Evolutionary conservation across 1,140 invertebrate genomes (phyloP).

Genomic region (Pissodes strobi): DNA sequence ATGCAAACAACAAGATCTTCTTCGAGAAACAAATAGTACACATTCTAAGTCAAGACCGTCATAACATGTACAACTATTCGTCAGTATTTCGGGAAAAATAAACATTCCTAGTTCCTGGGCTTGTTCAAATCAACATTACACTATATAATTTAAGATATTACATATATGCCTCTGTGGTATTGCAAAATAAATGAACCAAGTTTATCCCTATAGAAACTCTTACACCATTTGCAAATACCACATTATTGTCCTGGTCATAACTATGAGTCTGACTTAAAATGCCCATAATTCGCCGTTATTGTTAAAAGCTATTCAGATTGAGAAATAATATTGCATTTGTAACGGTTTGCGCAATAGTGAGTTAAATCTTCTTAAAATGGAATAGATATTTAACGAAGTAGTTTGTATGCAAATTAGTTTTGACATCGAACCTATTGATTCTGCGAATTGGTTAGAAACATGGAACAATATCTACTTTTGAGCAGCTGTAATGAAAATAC

Average conservation of each 20-base stretch:
- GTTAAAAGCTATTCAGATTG: conserved; percentile 23
- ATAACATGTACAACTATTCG: no score
- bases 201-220: background rate
- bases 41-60: no score
- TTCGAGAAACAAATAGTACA: no score
- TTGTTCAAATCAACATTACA: no score
- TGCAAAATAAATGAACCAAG: background rate
- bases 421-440: conserved; percentile 1
- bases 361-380: conserved; percentile 28
- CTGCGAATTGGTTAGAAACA: no score
- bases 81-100: no score
- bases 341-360: conserved; percentile 22
- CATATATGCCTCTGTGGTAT: background rate
- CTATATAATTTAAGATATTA: no score
- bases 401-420: conserved; percentile 28
- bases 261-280: conserved; percentile 2
- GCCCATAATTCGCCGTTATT: conserved; percentile 23
- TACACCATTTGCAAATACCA: conserved; percentile 10
- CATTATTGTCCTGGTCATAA: conserved; percentile 1
- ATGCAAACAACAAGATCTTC: no score
- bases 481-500: no score
- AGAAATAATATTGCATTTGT: conserved; percentile 26
- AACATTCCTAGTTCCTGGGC: no score
- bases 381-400: conserved; percentile 19
- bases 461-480: no score